phyloP scores from a whole-genome alignment of 1,140 invertebrate species.

The Steinernema feltiae region DNA sequence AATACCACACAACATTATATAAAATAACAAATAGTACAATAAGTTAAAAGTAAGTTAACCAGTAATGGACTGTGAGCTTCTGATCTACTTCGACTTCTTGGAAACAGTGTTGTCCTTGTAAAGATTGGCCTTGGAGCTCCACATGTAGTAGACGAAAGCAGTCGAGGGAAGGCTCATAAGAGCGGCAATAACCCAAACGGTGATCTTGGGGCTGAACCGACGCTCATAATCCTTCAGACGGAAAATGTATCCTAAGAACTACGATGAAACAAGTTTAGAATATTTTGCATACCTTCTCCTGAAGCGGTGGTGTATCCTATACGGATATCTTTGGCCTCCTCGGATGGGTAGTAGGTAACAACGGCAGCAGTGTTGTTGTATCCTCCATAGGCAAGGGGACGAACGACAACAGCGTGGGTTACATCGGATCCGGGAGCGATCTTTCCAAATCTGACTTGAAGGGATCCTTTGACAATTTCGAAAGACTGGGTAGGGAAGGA shows the following conservation, averaged over 20 bases:
- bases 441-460: slow-evolving; percentile 42
- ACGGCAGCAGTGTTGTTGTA: slow-evolving; percentile 95
- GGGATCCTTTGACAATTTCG: slow-evolving; percentile 53
- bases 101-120: not conserved
- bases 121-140: slow-evolving; percentile 5
- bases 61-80: not conserved
- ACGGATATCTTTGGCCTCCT: slow-evolving; percentile 59
- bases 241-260: slow-evolving; percentile 68
- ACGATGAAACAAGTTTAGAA: not conserved
- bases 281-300: slow-evolving; percentile 71
- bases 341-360: slow-evolving; percentile 76
- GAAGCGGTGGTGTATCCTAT: slow-evolving; percentile 84
- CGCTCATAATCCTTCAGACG: slow-evolving; percentile 91
- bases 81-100: not conserved
- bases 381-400: slow-evolving; percentile 80
- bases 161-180: slow-evolving; percentile 65
- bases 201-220: slow-evolving; percentile 89
- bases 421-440: slow-evolving; percentile 71
- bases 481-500: slow-evolving; percentile 57
- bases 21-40: not conserved
- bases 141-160: not conserved
- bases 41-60: not conserved
- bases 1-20: not conserved
- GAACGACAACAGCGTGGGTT: slow-evolving; percentile 82
- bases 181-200: slow-evolving; percentile 92